Evolutionary conservation across 2,113 vertebrate species (phyloP).

Genomic region (Cyprinus carpio): DNA sequence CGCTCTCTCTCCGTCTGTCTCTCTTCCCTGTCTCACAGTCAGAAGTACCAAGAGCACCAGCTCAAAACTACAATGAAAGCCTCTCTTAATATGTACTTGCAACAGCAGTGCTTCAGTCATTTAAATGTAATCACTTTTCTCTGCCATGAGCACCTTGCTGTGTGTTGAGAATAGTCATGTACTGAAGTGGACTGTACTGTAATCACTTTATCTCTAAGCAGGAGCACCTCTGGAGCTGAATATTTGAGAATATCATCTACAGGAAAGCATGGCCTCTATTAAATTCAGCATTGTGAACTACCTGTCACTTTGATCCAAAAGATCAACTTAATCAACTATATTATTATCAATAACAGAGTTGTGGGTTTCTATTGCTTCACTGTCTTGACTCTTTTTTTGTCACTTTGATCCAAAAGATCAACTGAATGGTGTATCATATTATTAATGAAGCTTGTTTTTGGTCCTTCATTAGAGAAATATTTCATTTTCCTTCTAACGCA

Average conservation of each 20-base stretch:
- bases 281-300: not conserved
- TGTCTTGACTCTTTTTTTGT: not conserved
- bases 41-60: not conserved
- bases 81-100: not conserved
- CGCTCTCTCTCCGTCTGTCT: not conserved
- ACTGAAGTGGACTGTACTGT: not conserved
- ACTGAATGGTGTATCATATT: not conserved
- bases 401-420: not conserved
- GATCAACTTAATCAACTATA: too few relatives aligned
- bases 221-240: not conserved
- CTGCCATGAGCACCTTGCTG: not conserved
- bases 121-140: not conserved
- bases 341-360: too few relatives aligned
- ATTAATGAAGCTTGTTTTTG: not conserved
- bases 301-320: too few relatives aligned
- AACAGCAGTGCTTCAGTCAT: not conserved
- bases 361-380: not conserved
- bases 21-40: not conserved
- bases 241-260: not conserved
- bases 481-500: not conserved
- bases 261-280: not conserved
- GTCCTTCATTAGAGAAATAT: not conserved
- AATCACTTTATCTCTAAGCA: not conserved
- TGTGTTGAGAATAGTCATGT: not conserved
- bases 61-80: not conserved